Evolutionary conservation across 2,888 invertebrate species (phyloP).

Genomic region (Apomyelois bistriatella): DNA sequence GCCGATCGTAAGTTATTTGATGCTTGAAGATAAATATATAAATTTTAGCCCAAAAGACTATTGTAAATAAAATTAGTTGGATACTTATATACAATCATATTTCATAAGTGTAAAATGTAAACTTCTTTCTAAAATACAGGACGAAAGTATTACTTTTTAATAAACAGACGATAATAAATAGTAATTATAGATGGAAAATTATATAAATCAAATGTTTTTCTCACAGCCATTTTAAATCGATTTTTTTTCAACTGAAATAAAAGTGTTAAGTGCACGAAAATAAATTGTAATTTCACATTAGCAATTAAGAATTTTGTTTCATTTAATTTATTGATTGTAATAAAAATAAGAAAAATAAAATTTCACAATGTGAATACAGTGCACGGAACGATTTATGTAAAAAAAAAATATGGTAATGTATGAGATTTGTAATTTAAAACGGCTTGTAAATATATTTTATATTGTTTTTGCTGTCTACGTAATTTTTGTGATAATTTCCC

Average conservation of each 20-base stretch:
- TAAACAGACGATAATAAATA: constrained; percentile 72
- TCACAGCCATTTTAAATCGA: constrained; percentile 21
- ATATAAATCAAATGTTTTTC: constrained; percentile 25
- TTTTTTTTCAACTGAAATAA: constrained; percentile 14
- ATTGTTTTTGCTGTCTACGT: constrained; percentile 27
- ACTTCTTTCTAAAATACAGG: constrained; percentile 59
- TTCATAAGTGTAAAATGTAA: constrained; percentile 45
- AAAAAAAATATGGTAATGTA: constrained; percentile 57
- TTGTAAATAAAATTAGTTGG: constrained; percentile 68
- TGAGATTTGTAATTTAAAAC: constrained; percentile 53
- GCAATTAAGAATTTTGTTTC: constrained; percentile 37
- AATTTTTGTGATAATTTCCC: constrained; percentile 31
- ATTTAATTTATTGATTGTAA: constrained; percentile 33
- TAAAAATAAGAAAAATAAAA: constrained; percentile 37
- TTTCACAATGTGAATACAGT: constrained; percentile 67
- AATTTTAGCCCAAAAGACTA: constrained; percentile 67
- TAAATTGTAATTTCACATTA: constrained; percentile 56
- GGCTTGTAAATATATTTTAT: constrained; percentile 48
- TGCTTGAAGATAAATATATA: constrained; percentile 25
- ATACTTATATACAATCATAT: constrained; percentile 61
- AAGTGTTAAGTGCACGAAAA: constrained; percentile 52
- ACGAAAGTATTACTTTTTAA: constrained; percentile 63
- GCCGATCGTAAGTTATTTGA: background rate
- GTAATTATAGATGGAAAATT: constrained; percentile 42
- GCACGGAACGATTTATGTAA: constrained; percentile 64